Conservation (phyloP, 1,140 invertebrate species). For the Microvelia longipes region DNA sequence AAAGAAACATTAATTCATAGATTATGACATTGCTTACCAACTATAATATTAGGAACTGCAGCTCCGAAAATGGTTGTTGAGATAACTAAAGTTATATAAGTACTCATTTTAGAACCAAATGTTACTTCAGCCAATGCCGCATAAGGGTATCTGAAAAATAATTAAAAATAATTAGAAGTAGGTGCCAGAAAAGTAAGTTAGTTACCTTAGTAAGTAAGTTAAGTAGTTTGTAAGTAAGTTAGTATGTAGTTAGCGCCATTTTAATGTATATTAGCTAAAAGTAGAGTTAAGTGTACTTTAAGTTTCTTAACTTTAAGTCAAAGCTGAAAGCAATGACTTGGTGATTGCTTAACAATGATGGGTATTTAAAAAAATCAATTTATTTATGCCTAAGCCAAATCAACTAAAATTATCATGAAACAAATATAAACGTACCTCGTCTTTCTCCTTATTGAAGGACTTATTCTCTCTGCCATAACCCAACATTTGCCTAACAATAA, state of each 20-base stretch:
- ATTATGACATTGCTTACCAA: constrained; percentile 45
- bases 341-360: too few species aligned
- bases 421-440: constrained; percentile 34
- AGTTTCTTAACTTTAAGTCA: too few species aligned
- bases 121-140: constrained; percentile 57
- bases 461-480: constrained; percentile 48
- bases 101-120: constrained; percentile 39
- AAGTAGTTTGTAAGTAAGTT: too few species aligned
- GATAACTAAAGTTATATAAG: constrained; percentile 46
- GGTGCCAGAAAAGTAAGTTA: too few species aligned
- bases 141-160: constrained; percentile 45
- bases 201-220: too few species aligned
- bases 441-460: constrained; percentile 47
- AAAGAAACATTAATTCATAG: too few species aligned
- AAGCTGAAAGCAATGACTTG: too few species aligned
- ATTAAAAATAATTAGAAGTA: constrained; percentile 3
- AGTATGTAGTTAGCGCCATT: too few species aligned
- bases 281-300: too few species aligned
- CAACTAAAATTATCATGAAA: neutral
- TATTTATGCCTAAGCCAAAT: too few species aligned
- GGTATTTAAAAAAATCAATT: too few species aligned
- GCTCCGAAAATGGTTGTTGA: constrained; percentile 56
- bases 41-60: constrained; percentile 57
- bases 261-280: too few species aligned
- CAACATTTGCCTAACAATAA: constrained; percentile 54